Conservation (phyloP, 2,797 vertebrate species). For the Cygnus olor region DNA sequence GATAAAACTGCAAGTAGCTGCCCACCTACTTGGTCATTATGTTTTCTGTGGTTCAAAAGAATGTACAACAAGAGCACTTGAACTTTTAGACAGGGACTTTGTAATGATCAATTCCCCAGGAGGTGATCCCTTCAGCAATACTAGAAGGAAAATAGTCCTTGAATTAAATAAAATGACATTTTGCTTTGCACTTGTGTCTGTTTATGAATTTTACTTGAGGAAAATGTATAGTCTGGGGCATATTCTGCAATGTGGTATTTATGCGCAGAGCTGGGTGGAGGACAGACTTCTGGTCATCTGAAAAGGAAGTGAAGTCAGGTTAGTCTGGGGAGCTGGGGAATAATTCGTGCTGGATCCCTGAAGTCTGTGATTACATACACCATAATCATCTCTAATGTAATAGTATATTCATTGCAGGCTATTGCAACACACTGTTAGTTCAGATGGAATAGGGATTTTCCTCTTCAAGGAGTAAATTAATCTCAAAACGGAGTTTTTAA, state of each 20-base stretch:
- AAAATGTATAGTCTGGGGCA: neutral
- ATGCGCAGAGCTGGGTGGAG: neutral
- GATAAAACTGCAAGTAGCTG: slow-evolving; percentile 67
- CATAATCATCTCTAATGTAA: neutral
- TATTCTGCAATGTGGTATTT: neutral
- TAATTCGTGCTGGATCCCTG: neutral
- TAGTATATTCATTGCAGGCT: neutral
- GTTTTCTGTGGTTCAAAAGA: slow-evolving; percentile 76
- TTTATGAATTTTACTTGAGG: slow-evolving; percentile 3
- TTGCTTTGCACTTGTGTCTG: slow-evolving; percentile 71
- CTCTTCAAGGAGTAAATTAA: neutral
- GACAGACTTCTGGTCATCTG: neutral
- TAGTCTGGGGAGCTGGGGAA: neutral
- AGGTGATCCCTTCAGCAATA: slow-evolving; percentile 77
- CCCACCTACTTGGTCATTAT: slow-evolving; percentile 74
- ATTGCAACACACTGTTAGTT: neutral
- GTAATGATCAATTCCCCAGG: slow-evolving; percentile 72
- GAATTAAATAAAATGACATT: slow-evolving; percentile 77
- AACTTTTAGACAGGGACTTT: slow-evolving; percentile 76
- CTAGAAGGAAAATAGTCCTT: slow-evolving; percentile 75
- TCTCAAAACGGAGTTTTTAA: neutral
- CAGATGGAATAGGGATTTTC: neutral
- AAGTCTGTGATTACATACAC: neutral
- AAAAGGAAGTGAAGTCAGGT: neutral
- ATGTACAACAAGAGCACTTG: slow-evolving; percentile 79